phyloP scores from a whole-genome alignment of 2,797 vertebrate species.

The Hemibagrus guttatus region DNA sequence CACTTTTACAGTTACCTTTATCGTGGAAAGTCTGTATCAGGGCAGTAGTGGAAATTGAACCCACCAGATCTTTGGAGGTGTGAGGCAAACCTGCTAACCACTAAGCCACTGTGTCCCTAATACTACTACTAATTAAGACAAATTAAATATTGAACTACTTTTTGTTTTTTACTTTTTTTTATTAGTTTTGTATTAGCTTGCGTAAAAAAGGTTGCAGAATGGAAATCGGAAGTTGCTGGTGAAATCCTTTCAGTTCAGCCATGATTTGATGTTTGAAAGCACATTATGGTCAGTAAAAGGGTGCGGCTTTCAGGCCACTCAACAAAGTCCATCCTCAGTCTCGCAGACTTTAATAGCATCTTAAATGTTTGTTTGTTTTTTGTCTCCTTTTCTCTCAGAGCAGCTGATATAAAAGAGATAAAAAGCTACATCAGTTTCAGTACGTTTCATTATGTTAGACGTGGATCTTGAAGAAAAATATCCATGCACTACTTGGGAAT shows the following conservation, averaged over 20 bases:
- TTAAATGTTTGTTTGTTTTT: not conserved
- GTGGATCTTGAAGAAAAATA: not conserved
- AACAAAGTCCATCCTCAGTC: constrained; percentile 19
- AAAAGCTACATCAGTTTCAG: not conserved
- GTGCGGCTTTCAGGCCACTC: constrained; percentile 31
- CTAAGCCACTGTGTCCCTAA: too few relatives aligned
- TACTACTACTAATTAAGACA: not conserved
- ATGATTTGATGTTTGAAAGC: constrained; percentile 32
- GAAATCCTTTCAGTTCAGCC: constrained; percentile 8
- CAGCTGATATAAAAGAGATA: not conserved
- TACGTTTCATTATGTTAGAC: not conserved
- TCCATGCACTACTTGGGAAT: not conserved
- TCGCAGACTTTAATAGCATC: not conserved
- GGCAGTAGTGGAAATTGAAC: too few relatives aligned
- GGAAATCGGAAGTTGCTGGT: not conserved
- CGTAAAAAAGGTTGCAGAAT: not conserved
- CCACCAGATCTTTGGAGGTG: too few relatives aligned
- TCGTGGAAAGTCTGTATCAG: too few relatives aligned
- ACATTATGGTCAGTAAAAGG: constrained; percentile 31
- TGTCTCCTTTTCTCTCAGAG: not conserved
- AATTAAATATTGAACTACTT: not conserved
- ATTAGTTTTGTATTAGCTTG: not conserved
- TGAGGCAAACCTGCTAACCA: too few relatives aligned
- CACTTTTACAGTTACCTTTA: too few relatives aligned
- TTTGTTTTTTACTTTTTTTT: too few relatives aligned